These are phyloP conservation scores for Bradypodion ventrale DNA, from an alignment of 2,797 vertebrate genomes.

Conservation along the genomic window DNA sequence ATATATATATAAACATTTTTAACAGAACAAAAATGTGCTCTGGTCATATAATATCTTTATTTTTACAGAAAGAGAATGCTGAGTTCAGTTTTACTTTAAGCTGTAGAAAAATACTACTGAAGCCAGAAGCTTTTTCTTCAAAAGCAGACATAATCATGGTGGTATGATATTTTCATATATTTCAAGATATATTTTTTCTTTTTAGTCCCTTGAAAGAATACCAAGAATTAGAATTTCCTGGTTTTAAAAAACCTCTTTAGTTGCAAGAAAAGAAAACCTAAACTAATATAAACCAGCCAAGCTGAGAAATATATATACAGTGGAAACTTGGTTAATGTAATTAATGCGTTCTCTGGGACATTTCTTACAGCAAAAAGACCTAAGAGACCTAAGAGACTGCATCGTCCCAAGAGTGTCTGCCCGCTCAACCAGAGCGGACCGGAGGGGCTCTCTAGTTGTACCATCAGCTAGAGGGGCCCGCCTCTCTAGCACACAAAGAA, in stretches of 20 bases:
- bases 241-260: background rate
- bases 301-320: background rate
- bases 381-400: too few relatives aligned
- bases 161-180: constrained; percentile 43
- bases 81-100: constrained; percentile 39
- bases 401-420: too few relatives aligned
- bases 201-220: constrained; percentile 31
- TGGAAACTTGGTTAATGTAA: background rate
- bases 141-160: constrained; percentile 42
- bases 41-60: constrained; percentile 48
- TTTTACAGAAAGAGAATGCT: constrained; percentile 43
- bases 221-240: constrained; percentile 33
- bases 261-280: background rate
- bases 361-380: too few relatives aligned
- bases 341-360: too few relatives aligned
- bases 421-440: too few relatives aligned
- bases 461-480: too few relatives aligned
- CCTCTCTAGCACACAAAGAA: too few relatives aligned
- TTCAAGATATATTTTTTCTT: background rate
- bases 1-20: constrained; percentile 29
- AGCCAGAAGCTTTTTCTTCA: constrained; percentile 37
- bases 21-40: constrained; percentile 18
- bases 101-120: constrained; percentile 29
- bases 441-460: too few relatives aligned
- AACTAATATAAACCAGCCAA: background rate